phyloP scores from a whole-genome alignment of 2,888 invertebrate genomes.

The Chesias legatella region DNA sequence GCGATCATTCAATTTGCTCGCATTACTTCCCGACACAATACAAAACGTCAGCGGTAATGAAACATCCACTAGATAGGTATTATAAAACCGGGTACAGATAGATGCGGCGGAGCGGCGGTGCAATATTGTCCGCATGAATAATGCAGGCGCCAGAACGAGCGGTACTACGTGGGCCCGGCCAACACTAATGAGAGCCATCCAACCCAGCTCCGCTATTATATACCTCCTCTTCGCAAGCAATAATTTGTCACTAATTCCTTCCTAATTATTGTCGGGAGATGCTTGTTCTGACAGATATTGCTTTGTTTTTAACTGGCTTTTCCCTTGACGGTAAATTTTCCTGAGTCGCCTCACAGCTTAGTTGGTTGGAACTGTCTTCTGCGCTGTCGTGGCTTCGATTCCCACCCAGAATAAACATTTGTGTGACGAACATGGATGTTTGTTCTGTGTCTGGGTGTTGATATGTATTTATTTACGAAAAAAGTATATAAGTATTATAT shows the following conservation, averaged over 20 bases:
- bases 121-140: conserved; percentile 78
- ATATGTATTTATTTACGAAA: too few relatives aligned
- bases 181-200: conserved; percentile 73
- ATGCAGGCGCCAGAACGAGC: conserved; percentile 65
- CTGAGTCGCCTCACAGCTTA: too few relatives aligned
- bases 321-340: too few relatives aligned
- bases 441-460: too few relatives aligned
- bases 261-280: conserved; percentile 61
- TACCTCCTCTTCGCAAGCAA: conserved; percentile 62
- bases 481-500: too few relatives aligned
- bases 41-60: conserved; percentile 44
- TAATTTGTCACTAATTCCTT: conserved; percentile 75
- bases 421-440: too few relatives aligned
- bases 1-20: conserved; percentile 33
- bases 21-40: conserved; percentile 37
- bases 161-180: conserved; percentile 54
- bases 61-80: conserved; percentile 41
- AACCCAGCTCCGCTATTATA: conserved; percentile 62
- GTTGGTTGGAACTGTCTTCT: too few relatives aligned
- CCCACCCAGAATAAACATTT: too few relatives aligned
- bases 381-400: too few relatives aligned
- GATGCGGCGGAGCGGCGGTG: conserved; percentile 47
- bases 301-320: conserved; percentile 20
- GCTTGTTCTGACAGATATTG: conserved; percentile 30
- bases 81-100: conserved; percentile 47